phyloP scores from a whole-genome alignment of 2,113 vertebrate genomes.

The Merops nubicus region DNA sequence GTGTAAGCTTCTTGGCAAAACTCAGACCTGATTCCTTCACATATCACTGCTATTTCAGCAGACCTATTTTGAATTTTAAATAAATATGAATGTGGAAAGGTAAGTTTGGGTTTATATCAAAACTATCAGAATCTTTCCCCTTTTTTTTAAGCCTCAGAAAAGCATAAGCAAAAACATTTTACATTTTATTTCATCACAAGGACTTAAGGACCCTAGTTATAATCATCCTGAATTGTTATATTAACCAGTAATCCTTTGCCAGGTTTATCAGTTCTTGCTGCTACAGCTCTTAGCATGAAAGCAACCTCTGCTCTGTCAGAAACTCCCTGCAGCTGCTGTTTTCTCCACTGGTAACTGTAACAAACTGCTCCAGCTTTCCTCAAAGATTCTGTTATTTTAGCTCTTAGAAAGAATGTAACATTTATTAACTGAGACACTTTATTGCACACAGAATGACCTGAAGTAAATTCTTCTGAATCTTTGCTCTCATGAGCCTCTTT shows the following conservation, averaged over 20 bases:
- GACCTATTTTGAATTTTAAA: neutral
- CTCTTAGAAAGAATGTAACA: slow-evolving; percentile 13
- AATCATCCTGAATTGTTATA: neutral
- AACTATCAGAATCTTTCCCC: neutral
- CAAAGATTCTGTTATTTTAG: slow-evolving; percentile 13
- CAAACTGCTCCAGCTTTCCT: neutral
- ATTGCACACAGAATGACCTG: neutral
- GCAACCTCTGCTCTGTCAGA: neutral
- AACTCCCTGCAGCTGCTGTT: neutral
- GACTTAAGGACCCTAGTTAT: neutral
- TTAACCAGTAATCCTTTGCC: neutral
- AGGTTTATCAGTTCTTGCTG: neutral
- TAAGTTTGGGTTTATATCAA: neutral
- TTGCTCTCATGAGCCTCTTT: neutral
- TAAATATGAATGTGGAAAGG: neutral
- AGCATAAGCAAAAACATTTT: neutral
- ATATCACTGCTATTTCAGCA: neutral
- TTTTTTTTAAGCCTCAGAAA: neutral
- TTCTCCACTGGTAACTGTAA: neutral
- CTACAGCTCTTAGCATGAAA: neutral
- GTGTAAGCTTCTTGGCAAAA: neutral
- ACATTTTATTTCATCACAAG: neutral
- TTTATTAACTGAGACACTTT: neutral
- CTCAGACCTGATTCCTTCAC: neutral
- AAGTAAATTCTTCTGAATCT: neutral